Base-by-base conservation (phyloP, 1,140 invertebrate species). In the Mycetomoellerius zeteki region DNA sequence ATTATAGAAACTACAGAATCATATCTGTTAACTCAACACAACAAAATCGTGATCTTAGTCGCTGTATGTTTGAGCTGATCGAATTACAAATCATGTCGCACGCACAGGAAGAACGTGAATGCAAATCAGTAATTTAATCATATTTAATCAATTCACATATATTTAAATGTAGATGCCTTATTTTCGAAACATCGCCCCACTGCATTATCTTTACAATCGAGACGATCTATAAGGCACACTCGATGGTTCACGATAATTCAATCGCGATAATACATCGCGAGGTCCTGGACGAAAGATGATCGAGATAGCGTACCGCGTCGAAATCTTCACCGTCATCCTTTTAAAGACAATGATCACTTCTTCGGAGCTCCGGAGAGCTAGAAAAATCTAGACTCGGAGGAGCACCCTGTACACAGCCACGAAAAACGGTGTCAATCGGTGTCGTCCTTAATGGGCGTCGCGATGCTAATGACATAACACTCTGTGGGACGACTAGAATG, bases 251-350 rank as follows among this genome's bases (percentile, higher is more conserved):
- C 37, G 37, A 43, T 24, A 27, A 60, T 3, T 5, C 1, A 73
- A 3, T 56, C 30, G 2, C n/a, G n/a, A n/a, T n/a, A n/a, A n/a
- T n/a, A n/a, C n/a, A 3, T 56, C 30, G 2, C 5, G 6, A 56
- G 4, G 14, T 37, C 71, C 27, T 73, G 10, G 12, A 58, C 7
- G 7, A 43, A 60, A 4, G 6, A 60, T 10, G 14, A 76, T 73
- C 37, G 8, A 27, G 33, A 82, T 85, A 24, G 88, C 93, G 33
- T 93, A 95, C 94, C 94, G 93, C 56, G 91, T 92, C 47, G 93
- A 93, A 71, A 95, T 94, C 93, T 95, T 95, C 71, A 95, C 94
- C 65, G 94, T 95, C 94, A 95, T 95, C n/a, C 37, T 72, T 21
- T 64, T 77, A 19, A 60, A 27, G 4, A 30, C n/a, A n/a, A 43